Conservation (phyloP, 2,888 invertebrate genomes). For the Arctia plantaginis region DNA sequence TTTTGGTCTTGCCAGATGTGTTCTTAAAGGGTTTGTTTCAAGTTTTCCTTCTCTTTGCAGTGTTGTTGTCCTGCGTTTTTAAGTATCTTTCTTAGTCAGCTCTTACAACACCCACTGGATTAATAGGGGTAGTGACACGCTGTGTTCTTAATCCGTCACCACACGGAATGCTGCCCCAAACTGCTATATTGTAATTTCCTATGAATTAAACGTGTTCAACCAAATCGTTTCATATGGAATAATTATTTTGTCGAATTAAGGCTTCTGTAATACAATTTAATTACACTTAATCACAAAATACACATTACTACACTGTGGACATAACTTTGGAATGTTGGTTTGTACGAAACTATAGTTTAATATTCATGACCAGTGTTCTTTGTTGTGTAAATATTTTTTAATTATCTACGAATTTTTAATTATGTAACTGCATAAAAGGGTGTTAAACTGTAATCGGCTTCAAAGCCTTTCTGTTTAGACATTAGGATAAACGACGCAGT, state of each 20-base stretch:
- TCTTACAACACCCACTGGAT: too few species aligned
- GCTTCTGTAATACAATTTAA: background rate
- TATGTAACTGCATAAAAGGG: background rate
- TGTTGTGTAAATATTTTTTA: background rate
- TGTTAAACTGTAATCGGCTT: background rate
- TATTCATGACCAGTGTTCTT: background rate
- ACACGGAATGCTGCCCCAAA: too few species aligned
- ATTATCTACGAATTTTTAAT: background rate
- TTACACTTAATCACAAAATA: background rate
- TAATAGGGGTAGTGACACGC: too few species aligned
- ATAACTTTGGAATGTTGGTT: slow-evolving; percentile 1
- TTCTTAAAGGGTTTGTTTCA: too few species aligned
- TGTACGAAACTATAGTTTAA: background rate
- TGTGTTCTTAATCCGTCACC: too few species aligned
- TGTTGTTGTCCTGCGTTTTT: too few species aligned
- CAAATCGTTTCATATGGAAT: background rate
- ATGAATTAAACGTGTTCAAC: background rate
- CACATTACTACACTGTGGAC: background rate
- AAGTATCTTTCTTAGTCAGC: too few species aligned
- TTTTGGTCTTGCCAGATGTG: too few species aligned
- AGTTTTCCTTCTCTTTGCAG: too few species aligned
- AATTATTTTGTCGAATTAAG: background rate
- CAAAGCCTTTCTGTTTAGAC: background rate
- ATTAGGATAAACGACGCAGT: background rate
- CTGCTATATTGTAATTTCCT: background rate